These are phyloP conservation scores for Coregonus sp. DNA, from an alignment of 2,797 vertebrate species.

Conservation along the genomic window DNA sequence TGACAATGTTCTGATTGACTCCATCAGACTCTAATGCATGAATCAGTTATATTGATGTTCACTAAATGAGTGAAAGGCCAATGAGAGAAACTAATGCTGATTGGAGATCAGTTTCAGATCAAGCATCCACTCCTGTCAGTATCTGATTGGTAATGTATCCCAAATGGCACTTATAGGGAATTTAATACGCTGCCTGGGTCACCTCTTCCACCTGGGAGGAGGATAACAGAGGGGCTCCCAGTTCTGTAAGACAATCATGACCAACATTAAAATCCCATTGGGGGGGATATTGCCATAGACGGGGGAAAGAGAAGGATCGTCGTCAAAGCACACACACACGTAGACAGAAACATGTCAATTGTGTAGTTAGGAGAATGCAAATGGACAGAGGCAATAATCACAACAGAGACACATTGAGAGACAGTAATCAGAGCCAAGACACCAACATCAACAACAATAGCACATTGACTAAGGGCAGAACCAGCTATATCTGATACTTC, in stretches of 20 bases:
- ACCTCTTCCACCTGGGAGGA: neutral
- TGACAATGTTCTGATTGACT: neutral
- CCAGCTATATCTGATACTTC: neutral
- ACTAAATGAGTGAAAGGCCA: neutral
- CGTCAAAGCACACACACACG: neutral
- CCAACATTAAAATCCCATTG: neutral
- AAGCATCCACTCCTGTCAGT: neutral
- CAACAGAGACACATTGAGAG: neutral
- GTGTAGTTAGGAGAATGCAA: neutral
- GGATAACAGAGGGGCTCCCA: neutral
- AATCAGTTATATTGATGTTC: neutral
- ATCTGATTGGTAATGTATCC: neutral
- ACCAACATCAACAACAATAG: neutral
- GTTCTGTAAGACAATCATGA: neutral
- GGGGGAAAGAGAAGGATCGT: neutral
- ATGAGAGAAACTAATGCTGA: neutral
- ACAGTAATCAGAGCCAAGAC: neutral
- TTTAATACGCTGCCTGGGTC: neutral
- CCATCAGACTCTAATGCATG: neutral
- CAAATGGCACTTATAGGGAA: neutral
- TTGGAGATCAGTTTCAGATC: neutral
- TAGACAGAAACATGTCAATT: constrained; percentile 6
- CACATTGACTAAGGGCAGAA: neutral
- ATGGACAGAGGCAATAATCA: neutral
- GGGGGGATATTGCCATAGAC: neutral